A percentile compares a stretch with the other conserved stretches of the same genome.
phyloP scores from a whole-genome alignment of 1,140 invertebrate species.

The Drosophila tropicalis region DNA sequence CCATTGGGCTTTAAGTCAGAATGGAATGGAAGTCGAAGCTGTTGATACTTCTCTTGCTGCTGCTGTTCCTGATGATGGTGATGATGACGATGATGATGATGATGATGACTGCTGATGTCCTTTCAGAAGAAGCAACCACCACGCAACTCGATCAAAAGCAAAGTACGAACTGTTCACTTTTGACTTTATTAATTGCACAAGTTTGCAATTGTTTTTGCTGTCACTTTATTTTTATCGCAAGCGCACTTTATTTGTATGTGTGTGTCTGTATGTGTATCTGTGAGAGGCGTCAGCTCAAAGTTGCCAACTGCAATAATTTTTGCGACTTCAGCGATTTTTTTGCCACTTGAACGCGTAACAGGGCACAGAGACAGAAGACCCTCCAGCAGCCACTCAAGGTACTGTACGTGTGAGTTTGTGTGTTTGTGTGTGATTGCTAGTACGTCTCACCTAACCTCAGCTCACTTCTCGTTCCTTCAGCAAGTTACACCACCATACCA shows the following conservation, averaged over 20 bases:
- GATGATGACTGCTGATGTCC: slow-evolving; percentile 6
- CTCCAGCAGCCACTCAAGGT: slow-evolving; percentile 75
- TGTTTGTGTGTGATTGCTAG: not conserved
- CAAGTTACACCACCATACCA: not conserved
- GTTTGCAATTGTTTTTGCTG: slow-evolving; percentile 80
- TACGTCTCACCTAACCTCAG: slow-evolving; percentile 1
- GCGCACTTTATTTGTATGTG: slow-evolving; percentile 55
- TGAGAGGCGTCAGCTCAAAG: slow-evolving; percentile 72
- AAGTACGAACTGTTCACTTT: slow-evolving; percentile 61
- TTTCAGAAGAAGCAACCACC: not conserved
- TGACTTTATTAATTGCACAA: slow-evolving; percentile 79
- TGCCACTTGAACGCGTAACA: slow-evolving; percentile 77
- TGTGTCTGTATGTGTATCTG: slow-evolving; percentile 41
- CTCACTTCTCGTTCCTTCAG: not conserved
- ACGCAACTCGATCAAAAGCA: slow-evolving; percentile 28
- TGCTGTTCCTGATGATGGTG: not conserved
- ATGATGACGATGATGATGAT: slow-evolving; percentile 9
- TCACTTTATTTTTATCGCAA: slow-evolving; percentile 79
- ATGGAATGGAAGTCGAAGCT: not conserved
- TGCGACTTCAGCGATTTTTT: slow-evolving; percentile 80
- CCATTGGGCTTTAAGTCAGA: slow-evolving; percentile 53
- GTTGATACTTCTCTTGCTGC: no score
- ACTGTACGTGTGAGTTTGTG: slow-evolving; percentile 5
- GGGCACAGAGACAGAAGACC: slow-evolving; percentile 38
- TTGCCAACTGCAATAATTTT: slow-evolving; percentile 80